Percentiles rank a stretch among this genome's conserved stretches.
These are phyloP conservation scores for Hartigia nigra DNA, from an alignment of 2,888 invertebrate genomes.

Conservation along the genomic window DNA sequence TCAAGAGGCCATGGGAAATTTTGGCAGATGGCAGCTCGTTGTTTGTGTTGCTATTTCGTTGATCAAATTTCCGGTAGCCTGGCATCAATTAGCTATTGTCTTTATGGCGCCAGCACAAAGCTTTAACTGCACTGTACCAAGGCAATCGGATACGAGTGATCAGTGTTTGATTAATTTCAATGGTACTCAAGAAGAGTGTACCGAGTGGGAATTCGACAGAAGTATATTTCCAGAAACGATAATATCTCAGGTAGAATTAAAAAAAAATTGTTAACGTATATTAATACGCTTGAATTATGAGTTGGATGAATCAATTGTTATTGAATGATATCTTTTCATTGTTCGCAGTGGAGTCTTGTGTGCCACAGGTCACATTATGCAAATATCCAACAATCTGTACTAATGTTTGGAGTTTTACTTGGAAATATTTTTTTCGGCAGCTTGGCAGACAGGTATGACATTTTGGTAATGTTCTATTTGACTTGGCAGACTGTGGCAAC, in stretches of 20 bases:
- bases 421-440: conserved; percentile 82
- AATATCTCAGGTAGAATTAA: conserved; percentile 67
- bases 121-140: conserved; percentile 68
- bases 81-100: conserved; percentile 84
- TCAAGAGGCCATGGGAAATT: conserved; percentile 76
- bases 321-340: neutral
- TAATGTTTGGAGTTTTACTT: conserved; percentile 82
- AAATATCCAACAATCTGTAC: conserved; percentile 80
- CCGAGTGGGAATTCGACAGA: conserved; percentile 72
- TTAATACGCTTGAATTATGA: neutral
- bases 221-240: conserved; percentile 79
- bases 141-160: conserved; percentile 38
- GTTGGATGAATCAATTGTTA: neutral
- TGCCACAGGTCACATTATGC: conserved; percentile 76
- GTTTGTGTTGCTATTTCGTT: conserved; percentile 77
- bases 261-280: neutral
- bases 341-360: conserved; percentile 76
- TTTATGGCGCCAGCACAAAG: conserved; percentile 78
- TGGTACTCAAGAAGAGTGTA: conserved; percentile 69
- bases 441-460: conserved; percentile 78
- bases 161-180: conserved; percentile 61
- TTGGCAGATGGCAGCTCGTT: conserved; percentile 81
- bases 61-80: conserved; percentile 82
- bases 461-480: neutral
- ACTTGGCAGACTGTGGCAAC: conserved; percentile 15